A percentile compares a stretch with the other conserved stretches of the same genome.
Evolutionary conservation across 2,888 invertebrate species (phyloP).

Genomic region (Polydrusus cervinus): DNA sequence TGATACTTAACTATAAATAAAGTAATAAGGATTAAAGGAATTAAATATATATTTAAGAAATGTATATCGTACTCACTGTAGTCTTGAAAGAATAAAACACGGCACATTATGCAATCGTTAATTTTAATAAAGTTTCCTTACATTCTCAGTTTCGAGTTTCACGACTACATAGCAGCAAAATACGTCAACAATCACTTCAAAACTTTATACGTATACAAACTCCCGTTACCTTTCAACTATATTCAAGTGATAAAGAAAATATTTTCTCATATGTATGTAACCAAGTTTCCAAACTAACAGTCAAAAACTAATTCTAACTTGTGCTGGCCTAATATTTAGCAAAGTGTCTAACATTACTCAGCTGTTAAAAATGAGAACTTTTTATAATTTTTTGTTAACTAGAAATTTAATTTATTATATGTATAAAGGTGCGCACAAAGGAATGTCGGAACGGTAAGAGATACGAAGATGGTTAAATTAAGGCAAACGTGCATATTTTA

Average conservation of each 20-base stretch:
- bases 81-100: not conserved
- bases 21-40: no score
- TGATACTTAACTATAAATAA: no score
- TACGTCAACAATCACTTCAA: slow-evolving; percentile 11
- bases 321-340: not conserved
- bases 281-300: slow-evolving; percentile 20
- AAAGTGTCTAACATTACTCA: no score
- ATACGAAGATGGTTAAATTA: no score
- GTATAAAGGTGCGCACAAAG: no score
- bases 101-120: not conserved
- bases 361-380: no score
- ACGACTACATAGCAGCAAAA: not conserved
- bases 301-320: slow-evolving; percentile 10
- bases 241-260: slow-evolving; percentile 7
- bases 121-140: not conserved
- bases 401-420: no score
- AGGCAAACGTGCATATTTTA: no score
- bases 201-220: slow-evolving; percentile 21
- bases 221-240: not conserved
- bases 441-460: no score
- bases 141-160: not conserved
- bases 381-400: no score
- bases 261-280: slow-evolving; percentile 24
- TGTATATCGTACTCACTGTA: not conserved
- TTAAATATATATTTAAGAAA: no score